Percentiles rank a stretch among this genome's conserved stretches.
phyloP scores from a whole-genome alignment of 2,113 vertebrate species.

The Centropus bengalensis region DNA sequence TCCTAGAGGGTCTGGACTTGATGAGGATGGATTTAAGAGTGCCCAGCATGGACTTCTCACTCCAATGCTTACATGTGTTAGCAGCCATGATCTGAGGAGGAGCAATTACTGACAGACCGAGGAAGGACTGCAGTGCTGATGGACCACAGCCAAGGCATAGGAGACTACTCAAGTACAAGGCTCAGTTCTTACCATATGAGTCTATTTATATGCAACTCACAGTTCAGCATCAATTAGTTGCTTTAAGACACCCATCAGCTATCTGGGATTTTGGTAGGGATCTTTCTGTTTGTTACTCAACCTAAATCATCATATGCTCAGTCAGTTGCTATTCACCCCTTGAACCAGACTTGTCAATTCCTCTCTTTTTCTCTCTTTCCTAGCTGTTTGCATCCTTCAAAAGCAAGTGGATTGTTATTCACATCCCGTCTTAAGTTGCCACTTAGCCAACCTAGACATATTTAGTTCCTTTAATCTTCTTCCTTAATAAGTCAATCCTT shows the following conservation, averaged over 20 bases:
- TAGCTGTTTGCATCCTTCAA: slow-evolving; percentile 48
- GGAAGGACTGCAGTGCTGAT: not conserved
- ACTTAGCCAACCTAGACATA: slow-evolving; percentile 55
- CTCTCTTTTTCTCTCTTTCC: not conserved
- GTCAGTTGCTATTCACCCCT: not conserved
- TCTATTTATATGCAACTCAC: not conserved
- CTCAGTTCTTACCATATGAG: not conserved
- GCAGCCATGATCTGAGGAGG: not conserved
- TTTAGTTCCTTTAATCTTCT: slow-evolving; percentile 75
- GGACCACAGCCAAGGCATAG: not conserved
- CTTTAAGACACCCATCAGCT: not conserved
- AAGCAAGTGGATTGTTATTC: slow-evolving; percentile 65
- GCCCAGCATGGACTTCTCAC: not conserved
- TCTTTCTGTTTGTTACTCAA: not conserved
- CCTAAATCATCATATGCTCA: not conserved
- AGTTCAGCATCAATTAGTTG: not conserved
- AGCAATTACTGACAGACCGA: not conserved
- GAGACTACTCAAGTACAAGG: not conserved
- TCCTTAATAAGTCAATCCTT: slow-evolving; percentile 54
- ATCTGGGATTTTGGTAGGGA: not conserved
- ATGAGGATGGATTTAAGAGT: fast-evolving
- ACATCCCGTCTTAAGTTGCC: slow-evolving; percentile 63
- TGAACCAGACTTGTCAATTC: slow-evolving; percentile 24
- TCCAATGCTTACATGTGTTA: not conserved
- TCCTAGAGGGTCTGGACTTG: not conserved